phyloP scores from a whole-genome alignment of 2,797 vertebrate genomes.

The Rhinoraja longicauda region DNA sequence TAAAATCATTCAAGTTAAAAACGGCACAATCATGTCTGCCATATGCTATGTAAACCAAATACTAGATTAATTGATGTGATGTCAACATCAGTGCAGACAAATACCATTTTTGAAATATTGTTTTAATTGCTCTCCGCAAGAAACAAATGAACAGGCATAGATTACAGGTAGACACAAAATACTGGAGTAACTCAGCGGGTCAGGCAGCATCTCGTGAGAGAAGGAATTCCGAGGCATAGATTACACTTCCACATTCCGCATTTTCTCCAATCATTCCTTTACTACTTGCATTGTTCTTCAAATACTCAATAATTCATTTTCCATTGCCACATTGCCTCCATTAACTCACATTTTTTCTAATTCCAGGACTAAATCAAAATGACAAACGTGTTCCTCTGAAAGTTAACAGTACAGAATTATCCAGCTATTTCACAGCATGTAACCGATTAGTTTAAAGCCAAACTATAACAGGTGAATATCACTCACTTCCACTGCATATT shows the following conservation, averaged over 20 bases:
- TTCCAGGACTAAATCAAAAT: background rate
- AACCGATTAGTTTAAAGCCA: background rate
- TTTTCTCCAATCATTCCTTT: background rate
- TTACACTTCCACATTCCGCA: background rate
- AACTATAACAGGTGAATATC: background rate
- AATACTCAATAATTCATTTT: background rate
- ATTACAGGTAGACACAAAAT: too few relatives aligned
- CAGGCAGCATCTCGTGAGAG: too few relatives aligned
- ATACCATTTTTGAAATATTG: background rate
- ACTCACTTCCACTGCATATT: conserved; percentile 17
- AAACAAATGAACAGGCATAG: background rate
- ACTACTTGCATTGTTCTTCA: background rate
- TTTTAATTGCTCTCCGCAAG: too few relatives aligned
- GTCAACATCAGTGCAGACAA: background rate
- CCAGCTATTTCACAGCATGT: background rate
- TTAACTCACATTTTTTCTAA: background rate
- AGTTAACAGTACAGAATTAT: background rate
- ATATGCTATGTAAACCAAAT: background rate
- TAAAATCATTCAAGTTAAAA: background rate
- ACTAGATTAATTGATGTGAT: background rate
- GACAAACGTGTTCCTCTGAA: background rate
- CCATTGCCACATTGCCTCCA: background rate
- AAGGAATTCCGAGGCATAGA: too few relatives aligned
- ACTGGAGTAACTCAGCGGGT: too few relatives aligned
- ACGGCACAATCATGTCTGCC: background rate